These are phyloP conservation scores for Argentina silus DNA, from an alignment of 2,797 vertebrate species.

Conservation along the genomic window DNA sequence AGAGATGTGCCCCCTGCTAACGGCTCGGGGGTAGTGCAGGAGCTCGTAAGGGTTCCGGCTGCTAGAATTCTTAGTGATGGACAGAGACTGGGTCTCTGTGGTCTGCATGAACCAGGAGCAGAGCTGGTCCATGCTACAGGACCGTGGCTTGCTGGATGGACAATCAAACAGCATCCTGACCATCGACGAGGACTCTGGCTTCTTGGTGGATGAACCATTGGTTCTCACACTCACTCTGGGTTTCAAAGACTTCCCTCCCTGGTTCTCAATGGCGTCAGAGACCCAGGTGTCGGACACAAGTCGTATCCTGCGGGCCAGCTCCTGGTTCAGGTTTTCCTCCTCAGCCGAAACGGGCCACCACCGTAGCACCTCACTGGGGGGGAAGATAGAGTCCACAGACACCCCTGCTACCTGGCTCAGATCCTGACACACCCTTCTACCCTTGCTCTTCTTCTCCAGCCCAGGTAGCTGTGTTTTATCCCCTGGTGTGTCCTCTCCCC, in stretches of 20 bases:
- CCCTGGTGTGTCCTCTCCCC: constrained; percentile 17
- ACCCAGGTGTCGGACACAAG: constrained; percentile 93
- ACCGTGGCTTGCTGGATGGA: constrained; percentile 68
- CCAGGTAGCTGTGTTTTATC: constrained; percentile 33
- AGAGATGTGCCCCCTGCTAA: constrained; percentile 77
- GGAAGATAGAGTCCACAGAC: constrained; percentile 86
- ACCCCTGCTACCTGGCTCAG: constrained; percentile 71
- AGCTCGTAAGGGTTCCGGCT: constrained; percentile 87
- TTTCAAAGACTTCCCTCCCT: constrained; percentile 45
- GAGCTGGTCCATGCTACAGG: constrained; percentile 89
- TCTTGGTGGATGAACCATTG: constrained; percentile 60
- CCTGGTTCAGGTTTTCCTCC: constrained; percentile 83
- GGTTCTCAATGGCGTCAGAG: constrained; percentile 74
- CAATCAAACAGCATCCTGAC: constrained; percentile 92
- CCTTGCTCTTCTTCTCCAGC: constrained; percentile 9
- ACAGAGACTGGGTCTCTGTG: constrained; percentile 95
- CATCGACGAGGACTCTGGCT: constrained; percentile 75
- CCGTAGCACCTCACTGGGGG: constrained; percentile 79
- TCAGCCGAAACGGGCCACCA: constrained; percentile 92
- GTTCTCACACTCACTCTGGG: constrained; percentile 49
- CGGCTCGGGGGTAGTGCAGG: constrained; percentile 83
- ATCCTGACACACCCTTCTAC: constrained; percentile 59
- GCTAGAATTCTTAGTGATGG: constrained; percentile 90
- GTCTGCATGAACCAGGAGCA: constrained; percentile 98
- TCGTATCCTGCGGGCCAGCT: constrained; percentile 86